Conservation (phyloP, 35 echinoderm and acorn worm species). For the Apostichopus californicus region DNA sequence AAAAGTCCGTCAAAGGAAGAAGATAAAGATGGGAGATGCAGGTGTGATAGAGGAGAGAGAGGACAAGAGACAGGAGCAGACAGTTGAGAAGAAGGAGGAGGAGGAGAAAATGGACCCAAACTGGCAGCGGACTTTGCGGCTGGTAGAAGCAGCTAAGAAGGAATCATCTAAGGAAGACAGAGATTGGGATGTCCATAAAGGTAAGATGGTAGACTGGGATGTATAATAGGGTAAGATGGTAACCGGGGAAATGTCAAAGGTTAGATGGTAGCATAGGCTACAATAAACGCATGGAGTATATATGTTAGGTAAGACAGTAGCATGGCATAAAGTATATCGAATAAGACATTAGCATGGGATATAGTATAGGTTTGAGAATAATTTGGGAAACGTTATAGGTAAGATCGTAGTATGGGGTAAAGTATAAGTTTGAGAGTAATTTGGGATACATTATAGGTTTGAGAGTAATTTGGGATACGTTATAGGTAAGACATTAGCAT, state of each 20-base stretch:
- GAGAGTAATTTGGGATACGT: background rate
- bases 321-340: no score
- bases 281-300: background rate
- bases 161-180: constrained; percentile 46
- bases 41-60: constrained; percentile 51
- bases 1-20: constrained; percentile 87
- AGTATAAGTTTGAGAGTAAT: no score
- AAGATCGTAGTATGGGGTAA: no score
- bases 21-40: constrained; percentile 60
- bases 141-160: constrained; percentile 56
- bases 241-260: background rate
- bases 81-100: background rate
- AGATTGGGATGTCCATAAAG: constrained; percentile 91
- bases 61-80: constrained; percentile 29
- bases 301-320: no score
- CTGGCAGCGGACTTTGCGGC: constrained; percentile 27
- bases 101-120: background rate
- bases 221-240: no score
- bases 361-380: no score
- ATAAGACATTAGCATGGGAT: no score
- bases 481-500: background rate
- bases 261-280: background rate
- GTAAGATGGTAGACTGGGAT: constrained; percentile 16
- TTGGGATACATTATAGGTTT: background rate
- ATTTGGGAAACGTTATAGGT: no score